Conservation (phyloP, 2,888 invertebrate genomes). For the Morpho achilles region DNA sequence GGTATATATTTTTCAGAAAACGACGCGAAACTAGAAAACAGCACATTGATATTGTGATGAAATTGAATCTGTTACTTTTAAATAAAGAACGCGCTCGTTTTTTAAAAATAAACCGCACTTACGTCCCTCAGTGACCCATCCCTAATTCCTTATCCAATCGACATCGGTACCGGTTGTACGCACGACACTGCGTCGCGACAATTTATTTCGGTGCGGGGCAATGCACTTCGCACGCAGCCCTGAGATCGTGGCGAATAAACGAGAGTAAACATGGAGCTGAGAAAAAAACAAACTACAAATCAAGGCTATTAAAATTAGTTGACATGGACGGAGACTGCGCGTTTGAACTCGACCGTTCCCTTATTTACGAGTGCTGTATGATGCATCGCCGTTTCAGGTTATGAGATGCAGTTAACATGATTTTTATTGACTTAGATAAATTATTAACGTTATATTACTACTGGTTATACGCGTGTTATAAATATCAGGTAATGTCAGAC, state of each 20-base stretch:
- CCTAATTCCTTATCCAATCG: constrained; percentile 37
- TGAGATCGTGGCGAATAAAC: constrained; percentile 61
- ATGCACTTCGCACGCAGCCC: constrained; percentile 74
- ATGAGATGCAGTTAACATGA: neutral
- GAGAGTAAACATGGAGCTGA: constrained; percentile 58
- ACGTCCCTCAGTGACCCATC: constrained; percentile 22
- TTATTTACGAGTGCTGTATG: neutral
- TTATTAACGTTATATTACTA: no score
- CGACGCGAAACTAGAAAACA: no score
- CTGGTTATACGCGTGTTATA: no score
- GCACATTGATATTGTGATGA: no score
- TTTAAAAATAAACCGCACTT: neutral
- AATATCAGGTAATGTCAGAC: no score
- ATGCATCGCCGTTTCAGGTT: neutral
- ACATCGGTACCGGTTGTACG: constrained; percentile 72
- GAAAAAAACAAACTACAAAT: constrained; percentile 43
- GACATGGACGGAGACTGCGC: constrained; percentile 26
- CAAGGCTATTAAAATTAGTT: constrained; percentile 54
- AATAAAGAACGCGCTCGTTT: neutral
- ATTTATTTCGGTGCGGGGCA: constrained; percentile 78
- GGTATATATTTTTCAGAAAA: no score
- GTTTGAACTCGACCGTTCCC: constrained; percentile 9
- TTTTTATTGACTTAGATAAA: neutral
- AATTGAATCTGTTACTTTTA: no score
- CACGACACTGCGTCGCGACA: constrained; percentile 68